Evolutionary conservation across 2,797 vertebrate genomes (phyloP).

Genomic region (Hephaestus fuliginosus): DNA sequence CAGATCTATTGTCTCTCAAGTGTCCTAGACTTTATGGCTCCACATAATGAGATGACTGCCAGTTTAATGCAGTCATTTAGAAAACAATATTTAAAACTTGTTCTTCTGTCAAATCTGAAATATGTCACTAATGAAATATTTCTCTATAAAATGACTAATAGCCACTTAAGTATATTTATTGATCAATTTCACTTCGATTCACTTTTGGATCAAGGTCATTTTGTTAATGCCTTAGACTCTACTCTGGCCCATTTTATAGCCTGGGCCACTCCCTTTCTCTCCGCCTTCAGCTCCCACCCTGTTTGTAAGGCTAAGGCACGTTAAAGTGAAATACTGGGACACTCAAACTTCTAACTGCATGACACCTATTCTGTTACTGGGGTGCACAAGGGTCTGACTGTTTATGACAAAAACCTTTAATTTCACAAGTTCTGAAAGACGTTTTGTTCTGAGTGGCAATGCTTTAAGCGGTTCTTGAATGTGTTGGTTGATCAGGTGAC

Average conservation of each 20-base stretch:
- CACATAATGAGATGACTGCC: slow-evolving; percentile 61
- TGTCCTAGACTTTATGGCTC: slow-evolving; percentile 59
- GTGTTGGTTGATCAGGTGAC: slow-evolving; percentile 13
- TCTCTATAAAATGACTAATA: slow-evolving; percentile 85
- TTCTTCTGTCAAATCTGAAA: slow-evolving; percentile 80
- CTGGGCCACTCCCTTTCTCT: slow-evolving; percentile 75
- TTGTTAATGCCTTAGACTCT: slow-evolving; percentile 78
- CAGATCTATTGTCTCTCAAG: slow-evolving; percentile 60
- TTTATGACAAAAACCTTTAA: slow-evolving; percentile 68
- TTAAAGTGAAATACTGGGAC: slow-evolving; percentile 86
- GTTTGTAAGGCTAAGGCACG: slow-evolving; percentile 83
- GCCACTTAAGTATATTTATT: slow-evolving; percentile 87
- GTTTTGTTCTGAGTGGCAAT: slow-evolving; percentile 50
- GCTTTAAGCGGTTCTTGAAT: slow-evolving; percentile 39
- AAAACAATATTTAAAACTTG: slow-evolving; percentile 88
- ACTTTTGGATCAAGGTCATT: slow-evolving; percentile 86
- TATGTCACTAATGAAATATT: slow-evolving; percentile 85
- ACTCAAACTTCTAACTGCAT: slow-evolving; percentile 76
- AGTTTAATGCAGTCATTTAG: slow-evolving; percentile 82
- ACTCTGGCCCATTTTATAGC: slow-evolving; percentile 81
- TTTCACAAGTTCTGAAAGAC: slow-evolving; percentile 74
- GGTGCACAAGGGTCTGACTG: slow-evolving; percentile 55
- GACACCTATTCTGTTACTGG: slow-evolving; percentile 70
- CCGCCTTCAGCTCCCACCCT: slow-evolving; percentile 74
- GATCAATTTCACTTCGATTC: slow-evolving; percentile 86